phyloP scores from a whole-genome alignment of 2,113 vertebrate genomes.

The Hydrochoerus hydrochaeris region DNA sequence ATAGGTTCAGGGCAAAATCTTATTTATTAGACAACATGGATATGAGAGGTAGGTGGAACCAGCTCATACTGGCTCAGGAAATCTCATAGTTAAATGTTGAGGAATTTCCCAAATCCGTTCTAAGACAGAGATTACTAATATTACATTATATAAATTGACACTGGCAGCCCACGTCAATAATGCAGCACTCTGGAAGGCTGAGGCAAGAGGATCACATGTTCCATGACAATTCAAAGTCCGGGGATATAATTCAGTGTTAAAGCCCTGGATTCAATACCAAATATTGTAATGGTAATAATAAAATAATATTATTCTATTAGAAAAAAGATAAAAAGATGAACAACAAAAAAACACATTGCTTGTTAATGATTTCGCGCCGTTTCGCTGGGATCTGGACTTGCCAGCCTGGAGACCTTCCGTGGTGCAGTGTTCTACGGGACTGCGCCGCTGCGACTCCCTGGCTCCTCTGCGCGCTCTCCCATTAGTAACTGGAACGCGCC shows the following conservation, averaged over 20 bases:
- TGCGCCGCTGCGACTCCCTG: rapidly evolving
- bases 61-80: neutral
- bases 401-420: neutral
- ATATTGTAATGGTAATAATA: neutral
- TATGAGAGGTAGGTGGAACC: no score
- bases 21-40: neutral
- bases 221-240: neutral
- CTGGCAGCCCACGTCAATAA: neutral
- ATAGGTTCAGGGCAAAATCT: neutral
- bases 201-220: neutral
- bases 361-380: neutral
- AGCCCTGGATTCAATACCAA: neutral
- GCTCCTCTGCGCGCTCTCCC: neutral
- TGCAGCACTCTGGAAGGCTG: neutral
- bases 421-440: rapidly evolving
- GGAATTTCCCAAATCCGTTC: neutral
- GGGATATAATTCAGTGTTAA: neutral
- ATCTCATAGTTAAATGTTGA: neutral
- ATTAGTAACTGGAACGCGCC: neutral
- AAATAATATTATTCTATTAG: neutral
- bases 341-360: neutral
- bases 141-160: neutral
- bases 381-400: neutral
- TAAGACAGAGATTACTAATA: neutral
- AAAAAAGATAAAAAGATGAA: neutral